Conservation (phyloP, 2,113 vertebrate species). For the Microtus oregoni region DNA sequence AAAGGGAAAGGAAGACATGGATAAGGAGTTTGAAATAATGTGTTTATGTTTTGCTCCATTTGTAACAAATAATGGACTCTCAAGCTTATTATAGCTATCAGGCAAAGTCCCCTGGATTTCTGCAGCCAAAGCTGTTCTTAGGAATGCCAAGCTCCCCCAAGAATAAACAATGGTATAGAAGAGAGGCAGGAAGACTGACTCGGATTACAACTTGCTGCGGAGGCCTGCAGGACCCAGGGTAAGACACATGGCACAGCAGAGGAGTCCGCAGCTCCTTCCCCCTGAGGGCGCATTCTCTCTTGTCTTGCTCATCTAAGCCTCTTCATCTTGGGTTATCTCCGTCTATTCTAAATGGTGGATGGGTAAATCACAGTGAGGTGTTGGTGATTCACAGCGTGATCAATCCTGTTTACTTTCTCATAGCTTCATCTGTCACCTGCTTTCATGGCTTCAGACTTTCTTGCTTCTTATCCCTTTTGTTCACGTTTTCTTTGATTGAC, state of each 20-base stretch:
- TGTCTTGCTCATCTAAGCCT: background rate
- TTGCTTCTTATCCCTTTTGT: background rate
- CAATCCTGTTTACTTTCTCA: background rate
- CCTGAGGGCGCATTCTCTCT: background rate
- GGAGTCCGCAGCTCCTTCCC: background rate
- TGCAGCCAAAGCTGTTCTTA: background rate
- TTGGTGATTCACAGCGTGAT: background rate
- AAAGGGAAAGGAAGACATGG: background rate
- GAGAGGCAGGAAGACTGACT: background rate
- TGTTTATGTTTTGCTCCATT: background rate
- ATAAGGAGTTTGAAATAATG: background rate
- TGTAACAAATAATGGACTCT: background rate
- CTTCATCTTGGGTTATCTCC: background rate
- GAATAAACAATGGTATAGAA: background rate
- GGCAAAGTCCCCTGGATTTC: background rate
- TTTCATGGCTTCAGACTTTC: background rate
- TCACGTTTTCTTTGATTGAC: background rate
- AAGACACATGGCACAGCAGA: background rate
- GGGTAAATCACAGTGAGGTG: background rate
- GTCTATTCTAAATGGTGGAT: background rate
- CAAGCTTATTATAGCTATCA: background rate
- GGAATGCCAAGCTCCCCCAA: background rate
- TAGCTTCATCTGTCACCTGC: background rate
- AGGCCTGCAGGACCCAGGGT: background rate
- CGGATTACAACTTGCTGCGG: accelerated